Evolutionary conservation across 2,888 invertebrate species (phyloP), one percentile per base, ranked within the genome.

Genomic region (Temnothorax ravouxi): DNA sequence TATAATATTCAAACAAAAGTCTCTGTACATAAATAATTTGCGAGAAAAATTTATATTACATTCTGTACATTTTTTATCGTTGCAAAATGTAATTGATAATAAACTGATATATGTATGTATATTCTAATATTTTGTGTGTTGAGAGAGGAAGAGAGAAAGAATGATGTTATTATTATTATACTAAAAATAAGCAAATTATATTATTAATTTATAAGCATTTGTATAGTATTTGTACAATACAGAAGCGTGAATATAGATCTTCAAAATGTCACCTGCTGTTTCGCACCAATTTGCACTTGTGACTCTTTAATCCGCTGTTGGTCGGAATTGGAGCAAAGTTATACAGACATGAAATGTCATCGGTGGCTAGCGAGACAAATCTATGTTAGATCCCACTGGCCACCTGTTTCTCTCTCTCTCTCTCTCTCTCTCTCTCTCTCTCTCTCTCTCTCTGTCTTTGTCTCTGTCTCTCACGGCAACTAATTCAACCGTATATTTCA

Each of bases 401-500:
- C 50, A 25, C 25, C 25, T 25, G 11, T 67, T 5, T 64, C 56
- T 67, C 0, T 67, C 25, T 15, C 5, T 52, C 9, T 66, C 25
- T 44, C 25, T n/a, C n/a, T 21, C 13, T 15, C 9, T 47, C 44
- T 71, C 18, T 71, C 2, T 64, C 9, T 76, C 25, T 54, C 56
- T 52, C 72, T 44, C 3, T 59, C 25, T n/a, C 13, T 21, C 13
- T 29, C 18, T 18, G 0, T 9, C 2, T 56, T 13, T 47, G 13
- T 8, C 29, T 61, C 15, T 44, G 6, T 15, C 15, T 41, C 11
- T 34, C 21, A 29, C 56, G 13, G 13, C 52, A 52, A 56, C 15
- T 79, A 69, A 77, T 66, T 66, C 67, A 41, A 54, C n/a, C 34
- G 18, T 69, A 69, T 69, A 79, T 79, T 69, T 79, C 41, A 77